phyloP scores from a whole-genome alignment of 64 coral and sea anemone species.

The Hydrozoanthus tunicans region DNA sequence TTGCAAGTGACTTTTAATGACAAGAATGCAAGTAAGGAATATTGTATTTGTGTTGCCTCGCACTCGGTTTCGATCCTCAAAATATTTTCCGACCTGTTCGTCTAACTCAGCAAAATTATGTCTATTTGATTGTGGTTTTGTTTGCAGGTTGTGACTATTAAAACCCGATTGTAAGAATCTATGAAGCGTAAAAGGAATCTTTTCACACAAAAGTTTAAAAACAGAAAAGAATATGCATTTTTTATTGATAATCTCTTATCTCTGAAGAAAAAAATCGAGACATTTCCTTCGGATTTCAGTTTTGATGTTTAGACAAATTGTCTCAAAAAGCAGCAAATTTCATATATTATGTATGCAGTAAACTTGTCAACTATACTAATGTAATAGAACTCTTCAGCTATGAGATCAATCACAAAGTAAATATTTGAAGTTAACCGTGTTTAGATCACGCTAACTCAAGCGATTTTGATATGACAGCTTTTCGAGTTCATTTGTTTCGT shows the following conservation, averaged over 20 bases:
- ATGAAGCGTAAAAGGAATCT: background rate
- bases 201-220: background rate
- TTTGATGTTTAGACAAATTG: constrained; percentile 20
- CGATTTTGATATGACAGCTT: background rate
- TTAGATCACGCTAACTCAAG: background rate
- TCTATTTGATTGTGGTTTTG: no score
- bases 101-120: no score
- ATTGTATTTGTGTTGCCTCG: no score
- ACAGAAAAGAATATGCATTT: background rate
- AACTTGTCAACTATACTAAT: constrained; percentile 18
- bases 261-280: background rate
- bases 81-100: background rate
- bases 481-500: background rate
- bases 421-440: constrained; percentile 17
- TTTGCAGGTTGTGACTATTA: background rate
- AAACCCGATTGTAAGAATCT: background rate
- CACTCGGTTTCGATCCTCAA: background rate
- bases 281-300: background rate
- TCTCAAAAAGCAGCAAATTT: background rate
- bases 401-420: constrained; percentile 17
- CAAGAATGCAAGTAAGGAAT: constrained; percentile 35
- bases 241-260: background rate
- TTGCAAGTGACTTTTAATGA: constrained; percentile 75
- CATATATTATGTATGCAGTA: constrained; percentile 40
- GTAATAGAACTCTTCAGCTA: constrained; percentile 24